Evolutionary conservation across 2,797 vertebrate species (phyloP).

Genomic region (Vespertilio murinus): DNA sequence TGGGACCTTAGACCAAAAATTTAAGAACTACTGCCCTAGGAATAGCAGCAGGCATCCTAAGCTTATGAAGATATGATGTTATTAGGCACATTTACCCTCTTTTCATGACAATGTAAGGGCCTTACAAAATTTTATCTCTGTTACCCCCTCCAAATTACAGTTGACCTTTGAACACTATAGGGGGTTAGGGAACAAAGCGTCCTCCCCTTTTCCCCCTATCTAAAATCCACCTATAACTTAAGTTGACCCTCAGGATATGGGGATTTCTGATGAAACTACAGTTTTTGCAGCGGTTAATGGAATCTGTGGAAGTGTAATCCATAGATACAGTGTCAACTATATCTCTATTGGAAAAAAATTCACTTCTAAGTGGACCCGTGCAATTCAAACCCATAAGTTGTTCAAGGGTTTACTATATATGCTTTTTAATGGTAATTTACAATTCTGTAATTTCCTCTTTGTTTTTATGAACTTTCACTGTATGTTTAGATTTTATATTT

Average conservation of each 20-base stretch:
- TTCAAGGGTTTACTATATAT: not conserved
- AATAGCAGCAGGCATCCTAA: not conserved
- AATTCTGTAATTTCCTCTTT: not conserved
- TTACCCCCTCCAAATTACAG: not conserved
- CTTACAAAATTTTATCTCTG: not conserved
- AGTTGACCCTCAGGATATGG: no score
- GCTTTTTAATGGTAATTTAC: not conserved
- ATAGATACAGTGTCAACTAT: not conserved
- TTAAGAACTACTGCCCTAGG: not conserved
- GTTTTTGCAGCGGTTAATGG: not conserved
- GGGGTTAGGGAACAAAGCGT: not conserved
- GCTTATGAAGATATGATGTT: not conserved
- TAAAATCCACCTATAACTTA: not conserved
- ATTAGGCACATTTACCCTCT: not conserved
- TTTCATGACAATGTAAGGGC: not conserved
- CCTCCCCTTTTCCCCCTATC: no score
- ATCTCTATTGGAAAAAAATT: not conserved
- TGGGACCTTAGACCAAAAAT: not conserved
- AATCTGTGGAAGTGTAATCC: not conserved
- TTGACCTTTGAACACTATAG: not conserved
- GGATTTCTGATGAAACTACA: not conserved
- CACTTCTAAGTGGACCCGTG: not conserved
- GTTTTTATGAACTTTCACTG: not conserved
- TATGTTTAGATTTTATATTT: constrained; percentile 15
- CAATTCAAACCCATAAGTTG: not conserved